Evolutionary conservation across 2,797 vertebrate species (phyloP).

Genomic region (Ptychadena robeensis): DNA sequence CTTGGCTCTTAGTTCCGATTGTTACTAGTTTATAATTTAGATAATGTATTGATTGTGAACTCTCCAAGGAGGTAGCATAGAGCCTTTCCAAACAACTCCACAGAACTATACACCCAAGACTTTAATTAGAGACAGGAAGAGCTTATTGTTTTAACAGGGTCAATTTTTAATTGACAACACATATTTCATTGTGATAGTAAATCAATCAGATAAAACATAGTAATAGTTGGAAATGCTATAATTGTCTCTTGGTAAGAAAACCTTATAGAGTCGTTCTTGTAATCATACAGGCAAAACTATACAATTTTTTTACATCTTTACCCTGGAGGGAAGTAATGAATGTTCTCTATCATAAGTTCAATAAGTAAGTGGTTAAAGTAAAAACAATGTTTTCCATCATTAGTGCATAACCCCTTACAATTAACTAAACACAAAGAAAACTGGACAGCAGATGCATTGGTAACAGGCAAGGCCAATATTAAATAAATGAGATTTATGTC

Average conservation of each 20-base stretch:
- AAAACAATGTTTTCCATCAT: not conserved
- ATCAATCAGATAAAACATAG: conserved; percentile 43
- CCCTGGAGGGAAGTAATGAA: not conserved
- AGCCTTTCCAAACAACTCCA: conserved; percentile 10
- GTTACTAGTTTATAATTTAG: conserved; percentile 9
- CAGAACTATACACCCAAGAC: not conserved
- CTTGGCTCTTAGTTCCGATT: not conserved
- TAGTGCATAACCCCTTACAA: not conserved
- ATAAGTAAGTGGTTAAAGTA: not conserved
- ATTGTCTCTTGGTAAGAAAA: conserved; percentile 20
- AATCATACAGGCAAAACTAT: conserved; percentile 16
- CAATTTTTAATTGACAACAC: conserved; percentile 40
- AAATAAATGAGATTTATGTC: not conserved
- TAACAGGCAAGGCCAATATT: not conserved
- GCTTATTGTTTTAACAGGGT: conserved; percentile 21
- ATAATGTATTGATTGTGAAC: conserved; percentile 8
- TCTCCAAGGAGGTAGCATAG: not conserved
- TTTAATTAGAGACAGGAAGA: conserved; percentile 47
- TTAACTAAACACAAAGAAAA: not conserved
- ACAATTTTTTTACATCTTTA: not conserved
- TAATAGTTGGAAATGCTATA: conserved; percentile 25
- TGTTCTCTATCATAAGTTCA: conserved; percentile 7
- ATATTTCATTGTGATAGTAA: conserved; percentile 48
- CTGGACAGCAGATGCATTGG: not conserved
- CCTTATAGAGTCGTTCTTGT: not conserved